Evolutionary conservation across 2,113 vertebrate species (phyloP), one percentile per base, ranked within the genome.

Genomic region (Plestiodon gilberti): DNA sequence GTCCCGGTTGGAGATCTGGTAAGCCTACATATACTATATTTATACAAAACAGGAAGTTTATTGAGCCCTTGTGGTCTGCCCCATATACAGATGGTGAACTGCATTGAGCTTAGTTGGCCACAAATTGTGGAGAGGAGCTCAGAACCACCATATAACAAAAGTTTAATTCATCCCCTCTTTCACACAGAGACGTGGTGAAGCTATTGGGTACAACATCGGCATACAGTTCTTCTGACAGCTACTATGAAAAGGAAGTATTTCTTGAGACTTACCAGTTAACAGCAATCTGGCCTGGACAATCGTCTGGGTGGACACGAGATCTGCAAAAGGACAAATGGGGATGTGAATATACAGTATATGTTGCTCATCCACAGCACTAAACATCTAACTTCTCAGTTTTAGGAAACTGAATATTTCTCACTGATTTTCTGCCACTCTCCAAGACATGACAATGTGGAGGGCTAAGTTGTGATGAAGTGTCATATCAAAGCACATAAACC

Each of bases 241-340:
- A 23, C 33, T 20, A n/a, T 10, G 35, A 0, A 0, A 93, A 48
- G 17, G 90, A 61, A 11, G 87, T 85, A 81, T 0, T 1, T 22
- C 14, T 14, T 2, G 35, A 73, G 67, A 93, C 95, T 95, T 93
- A 95, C 95, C 91, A 77, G 90, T n/a, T 88, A 92, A 88, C 30
- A 25, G 82, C 80, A 91, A 85, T 81, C 84, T 67, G 88, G 82
- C 82, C 71, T 78, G 84, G 84, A 82, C 52, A n/a, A n/a, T n/a
- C 87, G 90, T 89, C 70, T 88, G 84, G 38, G 1, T 1, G 78
- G 82, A 55, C 65, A 38, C 88, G 55, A 48, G 77, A 91, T 86
- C 95, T 95, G 89, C 13, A 81, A 86, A 86, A 48, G 71, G 90
- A 61, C 11, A 52, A 25, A 92, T 48, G 84, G 33, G 89, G 74